Conservation (phyloP, 2,113 vertebrate species). For the Microcebus murinus region DNA sequence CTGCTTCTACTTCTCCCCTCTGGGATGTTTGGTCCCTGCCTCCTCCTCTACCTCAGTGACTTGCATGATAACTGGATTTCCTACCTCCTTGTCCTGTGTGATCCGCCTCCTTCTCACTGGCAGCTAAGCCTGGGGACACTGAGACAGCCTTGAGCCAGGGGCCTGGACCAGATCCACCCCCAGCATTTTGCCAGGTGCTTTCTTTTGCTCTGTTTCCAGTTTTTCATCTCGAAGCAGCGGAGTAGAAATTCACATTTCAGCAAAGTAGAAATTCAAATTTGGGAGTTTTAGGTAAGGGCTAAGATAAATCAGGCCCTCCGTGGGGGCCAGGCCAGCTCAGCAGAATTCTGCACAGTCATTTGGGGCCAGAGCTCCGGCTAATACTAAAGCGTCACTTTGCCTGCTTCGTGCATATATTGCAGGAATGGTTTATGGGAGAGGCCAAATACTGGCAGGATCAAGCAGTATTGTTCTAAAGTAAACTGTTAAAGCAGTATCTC, state of each 20-base stretch:
- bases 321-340: not conserved
- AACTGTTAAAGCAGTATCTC: not conserved
- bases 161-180: not conserved
- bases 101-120: not conserved
- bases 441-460: not conserved
- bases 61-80: not conserved
- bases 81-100: not conserved
- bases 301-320: not conserved
- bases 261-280: not conserved
- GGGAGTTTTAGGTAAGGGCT: not conserved
- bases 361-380: not conserved
- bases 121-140: not conserved
- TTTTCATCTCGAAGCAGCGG: not conserved
- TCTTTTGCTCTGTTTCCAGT: not conserved
- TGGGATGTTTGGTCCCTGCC: not conserved
- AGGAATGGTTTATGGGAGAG: not conserved
- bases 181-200: not conserved
- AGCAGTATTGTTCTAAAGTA: not conserved
- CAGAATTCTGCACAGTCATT: not conserved
- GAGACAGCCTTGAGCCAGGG: not conserved
- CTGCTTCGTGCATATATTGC: not conserved
- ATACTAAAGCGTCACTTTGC: not conserved
- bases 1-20: not conserved
- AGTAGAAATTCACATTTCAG: slow-evolving; percentile 5
- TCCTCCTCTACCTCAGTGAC: not conserved